Conservation (phyloP, 2,797 vertebrate genomes). For the Crocodylus rhombifer region DNA sequence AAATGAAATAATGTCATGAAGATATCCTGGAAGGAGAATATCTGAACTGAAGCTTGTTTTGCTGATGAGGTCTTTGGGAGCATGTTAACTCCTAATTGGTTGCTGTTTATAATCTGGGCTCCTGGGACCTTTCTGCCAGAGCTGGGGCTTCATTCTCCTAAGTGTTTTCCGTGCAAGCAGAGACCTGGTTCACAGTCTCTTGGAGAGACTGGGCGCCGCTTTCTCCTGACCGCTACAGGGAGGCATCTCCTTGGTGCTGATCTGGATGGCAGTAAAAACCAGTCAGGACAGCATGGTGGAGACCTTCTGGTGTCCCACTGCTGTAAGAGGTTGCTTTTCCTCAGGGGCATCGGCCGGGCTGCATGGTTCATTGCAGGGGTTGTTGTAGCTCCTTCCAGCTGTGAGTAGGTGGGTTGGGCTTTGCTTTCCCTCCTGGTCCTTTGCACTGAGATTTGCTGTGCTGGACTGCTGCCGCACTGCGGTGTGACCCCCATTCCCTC, state of each 20-base stretch:
- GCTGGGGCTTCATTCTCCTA: neutral
- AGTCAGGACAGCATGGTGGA: rapidly evolving
- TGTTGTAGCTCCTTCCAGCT: neutral
- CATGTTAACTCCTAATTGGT: neutral
- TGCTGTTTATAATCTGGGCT: neutral
- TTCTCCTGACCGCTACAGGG: neutral
- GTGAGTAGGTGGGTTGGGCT: neutral
- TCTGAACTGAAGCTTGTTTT: conserved; percentile 29
- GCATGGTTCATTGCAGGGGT: neutral
- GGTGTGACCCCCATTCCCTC: neutral
- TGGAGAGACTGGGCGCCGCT: neutral
- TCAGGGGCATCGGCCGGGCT: rapidly evolving
- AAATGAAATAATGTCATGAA: conserved; percentile 55
- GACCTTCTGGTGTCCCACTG: neutral
- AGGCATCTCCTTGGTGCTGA: too few relatives aligned
- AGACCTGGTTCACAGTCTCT: neutral
- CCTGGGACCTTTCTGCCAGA: neutral
- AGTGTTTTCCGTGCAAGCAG: neutral
- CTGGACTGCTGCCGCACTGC: neutral
- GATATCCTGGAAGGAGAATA: conserved; percentile 56
- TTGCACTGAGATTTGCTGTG: neutral
- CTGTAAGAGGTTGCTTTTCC: neutral
- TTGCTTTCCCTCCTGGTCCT: neutral
- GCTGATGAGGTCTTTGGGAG: neutral
- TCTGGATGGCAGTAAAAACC: neutral